Percentiles rank a stretch among this genome's conserved stretches.
phyloP scores from a whole-genome alignment of 2,888 invertebrate species.

The Lasius platythorax region DNA sequence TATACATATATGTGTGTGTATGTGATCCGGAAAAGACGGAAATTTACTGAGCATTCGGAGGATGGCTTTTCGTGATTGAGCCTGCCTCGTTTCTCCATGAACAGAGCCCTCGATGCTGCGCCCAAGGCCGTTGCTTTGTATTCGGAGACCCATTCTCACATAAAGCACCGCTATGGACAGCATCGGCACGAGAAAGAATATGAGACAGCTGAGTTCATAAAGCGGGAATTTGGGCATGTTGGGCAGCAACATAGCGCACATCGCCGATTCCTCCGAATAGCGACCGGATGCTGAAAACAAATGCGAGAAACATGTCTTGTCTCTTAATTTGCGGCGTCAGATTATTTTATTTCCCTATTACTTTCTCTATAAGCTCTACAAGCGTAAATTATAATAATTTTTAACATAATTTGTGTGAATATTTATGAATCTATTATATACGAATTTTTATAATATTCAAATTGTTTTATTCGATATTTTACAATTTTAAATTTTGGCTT shows the following conservation, averaged over 20 bases:
- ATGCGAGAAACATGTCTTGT: not conserved
- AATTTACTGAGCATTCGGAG: slow-evolving; percentile 93
- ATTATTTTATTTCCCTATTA: not conserved
- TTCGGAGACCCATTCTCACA: slow-evolving; percentile 91
- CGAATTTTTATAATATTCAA: no score
- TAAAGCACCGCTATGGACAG: slow-evolving; percentile 92
- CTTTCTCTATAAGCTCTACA: not conserved
- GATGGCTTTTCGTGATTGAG: slow-evolving; percentile 91
- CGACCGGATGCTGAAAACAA: slow-evolving; percentile 84
- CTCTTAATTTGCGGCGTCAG: not conserved
- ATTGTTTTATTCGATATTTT: not conserved
- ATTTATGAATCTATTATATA: no score
- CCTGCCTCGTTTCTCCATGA: slow-evolving; percentile 90
- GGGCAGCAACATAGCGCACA: slow-evolving; percentile 90
- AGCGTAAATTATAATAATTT: not conserved
- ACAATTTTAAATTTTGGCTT: not conserved
- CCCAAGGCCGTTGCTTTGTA: slow-evolving; percentile 83
- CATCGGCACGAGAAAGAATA: slow-evolving; percentile 93
- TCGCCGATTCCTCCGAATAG: slow-evolving; percentile 90
- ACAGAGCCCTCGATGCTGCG: slow-evolving; percentile 89
- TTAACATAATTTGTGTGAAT: not conserved
- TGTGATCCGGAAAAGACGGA: slow-evolving; percentile 8
- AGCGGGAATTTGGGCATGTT: slow-evolving; percentile 89
- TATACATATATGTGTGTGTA: not conserved
- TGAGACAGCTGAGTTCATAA: slow-evolving; percentile 92